Evolutionary conservation across 1,140 invertebrate genomes (phyloP).

Genomic region (Euura saliciscinereae): DNA sequence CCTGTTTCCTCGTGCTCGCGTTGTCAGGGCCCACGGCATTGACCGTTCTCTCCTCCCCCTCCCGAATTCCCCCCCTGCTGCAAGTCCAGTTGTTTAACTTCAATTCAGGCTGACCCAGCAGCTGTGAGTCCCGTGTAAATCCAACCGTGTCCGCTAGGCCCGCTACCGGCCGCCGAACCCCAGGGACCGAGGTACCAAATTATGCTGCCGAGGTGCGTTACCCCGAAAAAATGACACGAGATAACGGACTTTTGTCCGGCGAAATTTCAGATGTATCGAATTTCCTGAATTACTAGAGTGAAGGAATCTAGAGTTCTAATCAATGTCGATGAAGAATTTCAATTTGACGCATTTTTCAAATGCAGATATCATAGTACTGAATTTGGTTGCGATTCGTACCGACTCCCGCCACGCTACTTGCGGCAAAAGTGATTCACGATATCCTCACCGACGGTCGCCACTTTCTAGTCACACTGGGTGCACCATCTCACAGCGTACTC

Average conservation of each 20-base stretch:
- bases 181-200: too few species aligned
- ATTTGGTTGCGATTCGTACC: not conserved
- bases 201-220: too few species aligned
- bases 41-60: slow-evolving; percentile 1
- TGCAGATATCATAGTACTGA: too few species aligned
- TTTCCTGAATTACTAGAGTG: too few species aligned
- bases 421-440: not conserved
- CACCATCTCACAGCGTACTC: not conserved
- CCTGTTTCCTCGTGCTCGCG: slow-evolving; percentile 6
- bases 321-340: too few species aligned
- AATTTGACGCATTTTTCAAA: too few species aligned
- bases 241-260: too few species aligned
- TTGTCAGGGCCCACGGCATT: not conserved
- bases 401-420: not conserved
- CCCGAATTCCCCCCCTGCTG: not conserved
- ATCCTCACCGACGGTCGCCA: not conserved
- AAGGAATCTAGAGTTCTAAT: too few species aligned
- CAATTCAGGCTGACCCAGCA: not conserved
- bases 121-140: not conserved
- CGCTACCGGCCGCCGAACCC: not conserved
- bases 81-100: slow-evolving; percentile 7
- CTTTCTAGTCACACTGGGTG: not conserved
- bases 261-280: too few species aligned
- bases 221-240: too few species aligned
- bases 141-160: not conserved